phyloP scores from a whole-genome alignment of 2,113 vertebrate genomes.

The Tyto alba region DNA sequence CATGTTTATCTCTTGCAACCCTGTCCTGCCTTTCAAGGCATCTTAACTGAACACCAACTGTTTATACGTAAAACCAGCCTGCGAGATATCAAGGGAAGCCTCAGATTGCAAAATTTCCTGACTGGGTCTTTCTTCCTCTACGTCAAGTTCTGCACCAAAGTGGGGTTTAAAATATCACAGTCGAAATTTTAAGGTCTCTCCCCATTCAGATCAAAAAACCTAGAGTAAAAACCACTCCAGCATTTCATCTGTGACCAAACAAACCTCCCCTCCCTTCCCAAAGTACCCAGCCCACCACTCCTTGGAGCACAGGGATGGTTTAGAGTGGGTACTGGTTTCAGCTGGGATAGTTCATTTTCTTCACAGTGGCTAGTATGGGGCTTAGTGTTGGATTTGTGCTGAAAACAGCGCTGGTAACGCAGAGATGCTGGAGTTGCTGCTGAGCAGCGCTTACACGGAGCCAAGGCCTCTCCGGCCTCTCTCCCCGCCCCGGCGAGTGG shows the following conservation, averaged over 20 bases:
- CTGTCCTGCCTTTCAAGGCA: neutral
- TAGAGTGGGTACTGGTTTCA: too few species aligned
- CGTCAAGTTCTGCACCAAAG: neutral
- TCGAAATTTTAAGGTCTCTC: neutral
- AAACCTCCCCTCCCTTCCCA: neutral
- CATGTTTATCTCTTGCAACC: neutral
- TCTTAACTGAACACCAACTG: neutral
- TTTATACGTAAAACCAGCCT: neutral
- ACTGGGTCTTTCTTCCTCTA: neutral
- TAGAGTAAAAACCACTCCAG: neutral
- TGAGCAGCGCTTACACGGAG: too few species aligned
- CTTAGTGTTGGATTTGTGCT: too few species aligned
- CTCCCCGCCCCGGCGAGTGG: too few species aligned
- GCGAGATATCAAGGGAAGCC: neutral
- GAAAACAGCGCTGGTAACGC: too few species aligned
- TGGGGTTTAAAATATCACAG: neutral
- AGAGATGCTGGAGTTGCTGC: too few species aligned
- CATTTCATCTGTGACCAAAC: neutral
- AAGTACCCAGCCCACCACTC: neutral
- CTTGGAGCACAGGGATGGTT: neutral
- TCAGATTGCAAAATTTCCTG: constrained; percentile 9
- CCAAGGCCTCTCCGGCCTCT: too few species aligned
- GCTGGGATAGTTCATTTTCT: too few species aligned
- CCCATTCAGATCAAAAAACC: neutral
- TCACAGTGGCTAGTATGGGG: too few species aligned